Evolutionary conservation across 2,797 vertebrate species (phyloP).

Genomic region (Pangasius djambal): DNA sequence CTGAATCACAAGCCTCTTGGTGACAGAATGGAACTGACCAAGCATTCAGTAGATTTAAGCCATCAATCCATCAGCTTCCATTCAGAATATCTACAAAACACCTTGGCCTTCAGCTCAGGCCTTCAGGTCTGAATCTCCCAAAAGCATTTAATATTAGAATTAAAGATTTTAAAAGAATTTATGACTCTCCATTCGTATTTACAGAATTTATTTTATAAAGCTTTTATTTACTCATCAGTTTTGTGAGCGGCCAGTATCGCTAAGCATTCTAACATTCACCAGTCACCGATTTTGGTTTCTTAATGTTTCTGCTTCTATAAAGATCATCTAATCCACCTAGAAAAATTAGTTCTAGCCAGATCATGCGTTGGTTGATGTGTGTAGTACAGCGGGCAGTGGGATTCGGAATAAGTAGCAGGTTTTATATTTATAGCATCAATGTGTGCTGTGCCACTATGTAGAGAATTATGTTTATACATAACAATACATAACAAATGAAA

Average conservation of each 20-base stretch:
- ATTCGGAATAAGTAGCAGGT: background rate
- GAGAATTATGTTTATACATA: background rate
- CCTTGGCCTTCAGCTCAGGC: background rate
- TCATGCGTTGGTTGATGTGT: background rate
- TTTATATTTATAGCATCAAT: background rate
- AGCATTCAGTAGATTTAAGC: background rate
- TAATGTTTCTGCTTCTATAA: background rate
- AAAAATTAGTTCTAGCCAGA: background rate
- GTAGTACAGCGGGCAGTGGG: background rate
- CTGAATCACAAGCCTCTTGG: constrained; percentile 1
- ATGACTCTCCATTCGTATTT: background rate
- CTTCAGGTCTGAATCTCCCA: background rate
- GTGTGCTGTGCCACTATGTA: background rate
- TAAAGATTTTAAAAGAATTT: background rate
- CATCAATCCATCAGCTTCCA: background rate
- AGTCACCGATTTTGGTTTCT: background rate
- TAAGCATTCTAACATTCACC: background rate
- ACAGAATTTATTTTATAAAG: background rate
- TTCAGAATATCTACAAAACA: background rate
- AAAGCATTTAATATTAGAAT: background rate
- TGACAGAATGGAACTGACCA: background rate
- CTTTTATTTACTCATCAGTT: background rate
- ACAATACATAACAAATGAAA: background rate
- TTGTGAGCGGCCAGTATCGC: background rate
- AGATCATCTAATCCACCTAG: background rate